Evolutionary conservation across 2,888 invertebrate species (phyloP).

Genomic region (Coelinius sp.): DNA sequence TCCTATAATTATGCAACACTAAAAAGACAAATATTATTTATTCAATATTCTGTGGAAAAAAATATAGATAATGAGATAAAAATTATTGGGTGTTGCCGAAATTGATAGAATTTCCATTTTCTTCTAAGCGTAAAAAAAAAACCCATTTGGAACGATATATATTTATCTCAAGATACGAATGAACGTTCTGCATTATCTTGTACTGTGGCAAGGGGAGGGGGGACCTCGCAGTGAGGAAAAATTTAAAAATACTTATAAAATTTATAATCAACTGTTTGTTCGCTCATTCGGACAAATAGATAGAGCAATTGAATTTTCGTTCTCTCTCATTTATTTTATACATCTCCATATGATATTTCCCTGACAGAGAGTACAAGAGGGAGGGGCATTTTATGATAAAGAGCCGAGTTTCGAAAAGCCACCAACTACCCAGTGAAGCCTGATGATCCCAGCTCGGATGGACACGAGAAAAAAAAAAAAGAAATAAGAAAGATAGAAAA

Average conservation of each 20-base stretch:
- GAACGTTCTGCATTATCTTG: slow-evolving; percentile 21
- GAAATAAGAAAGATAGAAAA: slow-evolving; percentile 27
- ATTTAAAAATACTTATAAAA: not conserved
- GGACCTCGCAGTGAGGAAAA: not conserved
- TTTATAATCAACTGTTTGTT: slow-evolving; percentile 9
- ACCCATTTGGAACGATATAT: not conserved
- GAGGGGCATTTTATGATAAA: slow-evolving; percentile 6
- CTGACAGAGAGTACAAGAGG: not conserved
- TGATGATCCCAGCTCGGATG: not conserved
- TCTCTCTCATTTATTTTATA: not conserved
- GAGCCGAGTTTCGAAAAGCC: slow-evolving; percentile 30
- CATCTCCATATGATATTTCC: not conserved
- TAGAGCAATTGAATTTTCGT: not conserved
- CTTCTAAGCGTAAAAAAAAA: not conserved
- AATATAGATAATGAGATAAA: too few relatives aligned
- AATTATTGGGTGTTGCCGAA: too few relatives aligned
- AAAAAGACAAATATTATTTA: not conserved
- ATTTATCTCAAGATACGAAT: not conserved
- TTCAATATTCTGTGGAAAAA: too few relatives aligned
- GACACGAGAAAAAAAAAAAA: slow-evolving; percentile 8
- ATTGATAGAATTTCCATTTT: not conserved
- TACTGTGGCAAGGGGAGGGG: not conserved
- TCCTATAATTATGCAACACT: not conserved
- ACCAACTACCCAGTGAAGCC: slow-evolving; percentile 7
- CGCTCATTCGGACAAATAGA: not conserved